phyloP scores from a whole-genome alignment of 2,888 invertebrate species.

The Schrankia costaestrigalis region DNA sequence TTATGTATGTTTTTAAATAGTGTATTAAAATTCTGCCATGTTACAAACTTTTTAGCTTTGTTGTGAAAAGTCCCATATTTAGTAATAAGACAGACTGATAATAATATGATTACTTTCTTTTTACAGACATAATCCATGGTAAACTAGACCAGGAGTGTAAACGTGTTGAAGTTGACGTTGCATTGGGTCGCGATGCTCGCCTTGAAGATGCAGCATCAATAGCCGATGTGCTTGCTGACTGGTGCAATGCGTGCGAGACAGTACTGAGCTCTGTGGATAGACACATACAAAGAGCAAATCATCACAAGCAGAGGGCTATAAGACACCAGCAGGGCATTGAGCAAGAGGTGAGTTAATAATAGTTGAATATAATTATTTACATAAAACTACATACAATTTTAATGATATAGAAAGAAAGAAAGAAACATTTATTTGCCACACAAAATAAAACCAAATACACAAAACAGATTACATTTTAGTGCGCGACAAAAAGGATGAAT shows the following conservation, averaged over 20 bases:
- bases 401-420: no score
- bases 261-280: conserved; percentile 93
- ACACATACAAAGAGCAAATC: conserved; percentile 93
- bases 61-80: no score
- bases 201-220: conserved; percentile 91
- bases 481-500: no score
- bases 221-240: conserved; percentile 89
- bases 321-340: conserved; percentile 91
- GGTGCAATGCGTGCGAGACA: conserved; percentile 94
- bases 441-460: no score
- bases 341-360: conserved; percentile 83
- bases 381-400: no score
- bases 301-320: conserved; percentile 89
- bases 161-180: conserved; percentile 95
- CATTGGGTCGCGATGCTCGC: conserved; percentile 95
- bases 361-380: conserved; percentile 1
- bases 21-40: no score
- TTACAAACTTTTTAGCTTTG: no score
- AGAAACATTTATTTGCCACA: no score
- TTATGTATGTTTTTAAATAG: background rate
- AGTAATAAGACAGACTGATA: no score
- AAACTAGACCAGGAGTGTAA: conserved; percentile 97
- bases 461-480: no score
- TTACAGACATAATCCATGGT: conserved; percentile 93
- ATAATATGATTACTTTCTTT: no score